Conservation (phyloP, 2,888 invertebrate genomes). For the Kryphioiulus occultus region DNA sequence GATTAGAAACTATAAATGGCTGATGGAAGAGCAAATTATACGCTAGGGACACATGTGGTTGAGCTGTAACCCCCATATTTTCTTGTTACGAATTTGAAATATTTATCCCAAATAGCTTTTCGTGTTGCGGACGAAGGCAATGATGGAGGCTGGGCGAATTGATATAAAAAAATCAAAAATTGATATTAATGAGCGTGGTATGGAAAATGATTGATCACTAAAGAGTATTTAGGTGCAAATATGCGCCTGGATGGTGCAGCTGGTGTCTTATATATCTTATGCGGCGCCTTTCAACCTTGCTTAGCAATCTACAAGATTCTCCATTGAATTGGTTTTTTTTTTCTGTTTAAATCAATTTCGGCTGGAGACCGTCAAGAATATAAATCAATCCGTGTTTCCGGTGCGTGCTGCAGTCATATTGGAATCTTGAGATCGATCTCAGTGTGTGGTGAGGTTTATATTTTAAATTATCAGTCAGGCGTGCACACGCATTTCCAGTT, state of each 20-base stretch:
- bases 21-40: constrained; percentile 37
- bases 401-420: not conserved
- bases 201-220: constrained; percentile 27
- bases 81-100: constrained; percentile 36
- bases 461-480: not conserved
- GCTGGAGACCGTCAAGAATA: constrained; percentile 1
- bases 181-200: not conserved
- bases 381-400: not conserved
- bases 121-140: not conserved
- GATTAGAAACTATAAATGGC: constrained; percentile 39
- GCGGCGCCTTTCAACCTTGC: not conserved
- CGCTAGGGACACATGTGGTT: constrained; percentile 31
- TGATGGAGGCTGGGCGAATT: not conserved
- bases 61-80: constrained; percentile 34
- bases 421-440: not conserved
- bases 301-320: not conserved
- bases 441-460: not conserved
- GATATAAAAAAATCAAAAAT: constrained; percentile 2
- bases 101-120: not conserved
- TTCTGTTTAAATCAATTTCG: not conserved
- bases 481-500: not conserved
- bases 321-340: not conserved
- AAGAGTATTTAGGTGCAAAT: not conserved
- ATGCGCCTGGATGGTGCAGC: not conserved
- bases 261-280: not conserved